A percentile compares a stretch with the other conserved stretches of the same genome.
phyloP scores from a whole-genome alignment of 2,888 invertebrate genomes.

The Lamellibrachia columna region DNA sequence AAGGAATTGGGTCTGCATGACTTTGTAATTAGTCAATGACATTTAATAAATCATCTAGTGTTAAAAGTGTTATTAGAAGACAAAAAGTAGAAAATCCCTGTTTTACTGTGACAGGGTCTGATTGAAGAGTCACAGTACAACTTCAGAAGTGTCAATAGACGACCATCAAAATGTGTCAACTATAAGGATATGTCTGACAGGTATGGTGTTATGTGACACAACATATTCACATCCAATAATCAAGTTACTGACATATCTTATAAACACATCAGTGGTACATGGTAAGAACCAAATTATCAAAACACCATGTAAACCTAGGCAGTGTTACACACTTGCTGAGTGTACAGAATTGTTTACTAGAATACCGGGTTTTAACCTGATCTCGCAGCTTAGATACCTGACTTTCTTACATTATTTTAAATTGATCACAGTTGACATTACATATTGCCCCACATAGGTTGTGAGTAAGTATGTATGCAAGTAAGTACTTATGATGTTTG shows the following conservation, averaged over 20 bases:
- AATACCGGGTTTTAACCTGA: too few relatives aligned
- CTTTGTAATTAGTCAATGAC: background rate
- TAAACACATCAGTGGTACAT: too few relatives aligned
- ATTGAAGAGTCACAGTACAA: background rate
- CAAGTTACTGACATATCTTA: background rate
- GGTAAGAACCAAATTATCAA: too few relatives aligned
- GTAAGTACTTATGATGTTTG: background rate
- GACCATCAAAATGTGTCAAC: background rate
- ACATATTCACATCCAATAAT: background rate
- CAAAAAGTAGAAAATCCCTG: background rate
- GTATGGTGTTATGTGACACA: background rate
- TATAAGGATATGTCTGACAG: constrained; percentile 4
- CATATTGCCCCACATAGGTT: too few relatives aligned
- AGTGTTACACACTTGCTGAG: too few relatives aligned
- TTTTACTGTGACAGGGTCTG: background rate
- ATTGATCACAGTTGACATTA: too few relatives aligned
- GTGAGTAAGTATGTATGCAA: background rate
- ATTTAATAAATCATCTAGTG: background rate
- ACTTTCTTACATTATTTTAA: too few relatives aligned
- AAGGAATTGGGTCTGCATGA: background rate
- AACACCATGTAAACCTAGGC: too few relatives aligned
- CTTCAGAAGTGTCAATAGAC: constrained; percentile 16
- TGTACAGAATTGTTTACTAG: too few relatives aligned
- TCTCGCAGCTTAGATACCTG: too few relatives aligned
- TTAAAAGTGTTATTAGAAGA: background rate